Evolutionary conservation across 2,797 vertebrate species (phyloP), one percentile per base, ranked within the genome.

Genomic region (Cercopithecus diana): DNA sequence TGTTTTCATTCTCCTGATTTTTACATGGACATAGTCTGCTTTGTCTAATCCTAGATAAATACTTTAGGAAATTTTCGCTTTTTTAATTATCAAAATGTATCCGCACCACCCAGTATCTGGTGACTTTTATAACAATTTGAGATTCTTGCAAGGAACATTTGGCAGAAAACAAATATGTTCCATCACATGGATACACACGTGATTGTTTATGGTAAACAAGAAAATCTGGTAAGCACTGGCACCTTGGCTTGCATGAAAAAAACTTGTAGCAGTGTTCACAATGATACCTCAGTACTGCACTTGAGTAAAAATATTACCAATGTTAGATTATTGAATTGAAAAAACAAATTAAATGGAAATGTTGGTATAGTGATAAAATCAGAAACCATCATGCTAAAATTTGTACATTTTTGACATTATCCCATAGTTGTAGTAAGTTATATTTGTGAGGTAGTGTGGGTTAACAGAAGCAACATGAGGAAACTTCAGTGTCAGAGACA

Each of bases 31-130:
- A 26, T 67, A 82, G n/a, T 82, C 86, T 95, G 57, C 7, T 82
- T 73, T 93, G 33, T 19, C 81, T 94, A 95, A 61, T 55, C 7
- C 52, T 57, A 93, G 26, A 80, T 93, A 82, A 97, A 97, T 55
- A 79, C 43, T 88, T 30, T 48, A 30, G 96, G 94, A 77, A 70
- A 93, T 61, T 94, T 98, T 48, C 7, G 4, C 17, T n/a, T 22
- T 93, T 95, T 41, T 55, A 72, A 79, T 73, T 73, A 98, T 81
- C 33, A 57, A n/a, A 57, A 90, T 84, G 41, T 48, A 58, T 84
- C 79, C 94, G 28, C 55, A 55, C 45, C 55, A 28, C 20, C 28
- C 7, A n/a, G 15, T 20, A 30, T 64, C 85, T 64, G 41, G 20
- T 75, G 45, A 75, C 41, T 83, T 95, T 61, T 84, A 30, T 17